phyloP scores from a whole-genome alignment of 2,888 invertebrate genomes.

The Gymnocheta viridis region DNA sequence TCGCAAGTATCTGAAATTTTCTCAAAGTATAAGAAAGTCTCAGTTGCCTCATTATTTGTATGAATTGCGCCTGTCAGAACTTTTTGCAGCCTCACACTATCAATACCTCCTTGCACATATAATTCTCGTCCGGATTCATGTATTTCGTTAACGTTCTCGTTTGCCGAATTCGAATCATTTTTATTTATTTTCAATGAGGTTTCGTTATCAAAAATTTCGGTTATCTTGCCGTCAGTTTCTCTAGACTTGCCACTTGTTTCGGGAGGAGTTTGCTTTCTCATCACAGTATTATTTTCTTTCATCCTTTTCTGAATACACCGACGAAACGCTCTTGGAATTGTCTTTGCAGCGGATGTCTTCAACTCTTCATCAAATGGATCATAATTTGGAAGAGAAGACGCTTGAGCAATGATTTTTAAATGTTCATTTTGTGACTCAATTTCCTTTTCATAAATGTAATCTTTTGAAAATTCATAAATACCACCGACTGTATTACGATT shows the following conservation, averaged over 20 bases:
- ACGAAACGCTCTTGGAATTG: too few relatives aligned
- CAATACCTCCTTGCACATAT: neutral
- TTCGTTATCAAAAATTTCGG: too few relatives aligned
- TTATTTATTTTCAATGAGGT: too few relatives aligned
- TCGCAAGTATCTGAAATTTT: neutral
- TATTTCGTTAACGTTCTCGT: neutral
- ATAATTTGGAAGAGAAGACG: neutral
- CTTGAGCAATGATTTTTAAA: neutral
- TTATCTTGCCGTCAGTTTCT: too few relatives aligned
- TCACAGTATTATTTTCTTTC: neutral
- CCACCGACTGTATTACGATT: too few relatives aligned
- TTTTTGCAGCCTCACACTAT: neutral
- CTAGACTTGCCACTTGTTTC: neutral
- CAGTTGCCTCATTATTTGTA: neutral
- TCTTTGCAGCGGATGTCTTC: too few relatives aligned
- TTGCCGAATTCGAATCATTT: too few relatives aligned
- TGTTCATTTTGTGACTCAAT: neutral
- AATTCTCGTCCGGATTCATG: neutral
- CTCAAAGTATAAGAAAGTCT: neutral
- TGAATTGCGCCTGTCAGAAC: neutral
- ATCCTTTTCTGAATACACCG: too few relatives aligned
- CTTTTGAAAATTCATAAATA: constrained; percentile 20
- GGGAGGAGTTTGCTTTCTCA: neutral
- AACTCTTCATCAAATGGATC: too few relatives aligned
- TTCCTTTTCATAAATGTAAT: neutral